These are phyloP conservation scores for Agonopterix heracliana DNA, from an alignment of 2,888 invertebrate genomes.

Conservation along the genomic window DNA sequence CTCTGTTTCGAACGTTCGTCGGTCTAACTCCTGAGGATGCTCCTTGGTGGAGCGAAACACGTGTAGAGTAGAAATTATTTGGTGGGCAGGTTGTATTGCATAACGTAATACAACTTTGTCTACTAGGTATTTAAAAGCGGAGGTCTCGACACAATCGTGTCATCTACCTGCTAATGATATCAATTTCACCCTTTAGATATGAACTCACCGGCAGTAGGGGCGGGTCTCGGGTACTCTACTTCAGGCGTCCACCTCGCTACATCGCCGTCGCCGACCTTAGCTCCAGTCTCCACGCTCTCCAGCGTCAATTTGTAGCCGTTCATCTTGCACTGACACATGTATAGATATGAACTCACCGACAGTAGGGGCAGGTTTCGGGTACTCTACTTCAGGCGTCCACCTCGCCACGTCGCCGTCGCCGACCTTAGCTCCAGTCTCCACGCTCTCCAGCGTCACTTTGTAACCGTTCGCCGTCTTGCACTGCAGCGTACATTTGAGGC, in stretches of 20 bases:
- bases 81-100: no score
- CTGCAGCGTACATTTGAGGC: constrained; percentile 30
- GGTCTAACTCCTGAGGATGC: no score
- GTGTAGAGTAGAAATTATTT: no score
- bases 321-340: constrained; percentile 23
- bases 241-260: constrained; percentile 44
- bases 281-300: constrained; percentile 21
- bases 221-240: constrained; percentile 27
- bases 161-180: no score
- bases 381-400: constrained; percentile 46
- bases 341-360: no score
- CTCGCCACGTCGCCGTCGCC: constrained; percentile 36
- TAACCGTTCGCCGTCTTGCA: constrained; percentile 20
- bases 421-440: constrained; percentile 18
- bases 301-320: constrained; percentile 29
- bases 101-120: no score
- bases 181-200: no score
- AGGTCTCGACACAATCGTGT: no score
- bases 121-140: no score
- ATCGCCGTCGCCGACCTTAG: constrained; percentile 26
- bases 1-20: no score
- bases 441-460: constrained; percentile 27
- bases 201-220: neutral
- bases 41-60: no score
- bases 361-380: constrained; percentile 10